Conservation (phyloP, 2,113 vertebrate genomes). For the Actinemys pallida region DNA sequence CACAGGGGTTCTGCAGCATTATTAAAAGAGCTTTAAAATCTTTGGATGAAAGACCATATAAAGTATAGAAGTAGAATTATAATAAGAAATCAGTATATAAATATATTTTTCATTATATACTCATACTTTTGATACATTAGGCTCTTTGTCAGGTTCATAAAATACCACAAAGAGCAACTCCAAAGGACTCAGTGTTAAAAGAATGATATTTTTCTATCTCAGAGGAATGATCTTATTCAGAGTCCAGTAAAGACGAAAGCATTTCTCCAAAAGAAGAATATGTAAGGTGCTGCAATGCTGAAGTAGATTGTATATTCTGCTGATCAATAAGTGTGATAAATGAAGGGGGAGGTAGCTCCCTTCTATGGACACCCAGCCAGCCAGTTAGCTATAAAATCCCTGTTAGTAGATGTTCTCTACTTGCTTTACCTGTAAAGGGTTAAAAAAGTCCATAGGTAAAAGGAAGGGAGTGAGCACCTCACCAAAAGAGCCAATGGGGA, state of each 20-base stretch:
- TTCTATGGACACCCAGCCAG: too few relatives aligned
- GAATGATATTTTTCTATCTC: slow-evolving; percentile 6
- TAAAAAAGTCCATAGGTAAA: too few relatives aligned
- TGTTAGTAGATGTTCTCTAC: too few relatives aligned
- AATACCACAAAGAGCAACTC: neutral
- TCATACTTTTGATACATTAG: neutral
- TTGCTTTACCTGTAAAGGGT: too few relatives aligned
- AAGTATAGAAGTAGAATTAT: neutral
- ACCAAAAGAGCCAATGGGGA: too few relatives aligned
- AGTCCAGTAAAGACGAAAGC: slow-evolving; percentile 36
- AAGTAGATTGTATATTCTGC: slow-evolving; percentile 55
- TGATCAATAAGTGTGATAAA: slow-evolving; percentile 58
- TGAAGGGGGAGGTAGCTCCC: too few relatives aligned
- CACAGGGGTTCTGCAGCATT: neutral
- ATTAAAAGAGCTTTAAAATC: neutral
- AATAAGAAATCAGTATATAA: neutral
- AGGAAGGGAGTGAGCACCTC: too few relatives aligned
- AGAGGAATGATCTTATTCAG: slow-evolving; percentile 25
- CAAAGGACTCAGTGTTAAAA: slow-evolving; percentile 27
- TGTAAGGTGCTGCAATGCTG: slow-evolving; percentile 15
- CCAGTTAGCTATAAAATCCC: too few relatives aligned
- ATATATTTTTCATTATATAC: neutral
- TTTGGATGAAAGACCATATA: neutral
- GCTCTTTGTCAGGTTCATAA: neutral
- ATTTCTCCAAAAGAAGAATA: slow-evolving; percentile 45